Evolutionary conservation across 2,888 invertebrate species (phyloP), one percentile per base, ranked within the genome.

Genomic region (Perdita meconis): DNA sequence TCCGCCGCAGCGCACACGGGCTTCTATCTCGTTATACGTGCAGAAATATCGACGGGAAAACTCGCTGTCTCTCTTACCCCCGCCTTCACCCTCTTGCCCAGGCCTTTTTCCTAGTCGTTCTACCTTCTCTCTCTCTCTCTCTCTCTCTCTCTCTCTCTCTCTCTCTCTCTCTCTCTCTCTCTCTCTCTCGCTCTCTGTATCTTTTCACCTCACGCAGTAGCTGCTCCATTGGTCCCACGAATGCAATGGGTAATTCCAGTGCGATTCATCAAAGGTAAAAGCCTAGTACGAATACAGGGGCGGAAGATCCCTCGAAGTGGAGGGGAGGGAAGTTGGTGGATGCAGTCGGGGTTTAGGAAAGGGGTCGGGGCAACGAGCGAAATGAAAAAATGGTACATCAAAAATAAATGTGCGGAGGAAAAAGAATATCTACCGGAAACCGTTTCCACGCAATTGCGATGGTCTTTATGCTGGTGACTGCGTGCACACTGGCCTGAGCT

Each of bases 181-280:
- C n/a, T n/a, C n/a, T n/a, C n/a, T n/a, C n/a, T n/a, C n/a, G n/a
- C n/a, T n/a, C n/a, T n/a, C 40, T 24, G 26, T 40, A 38, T 77
- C 69, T 53, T 66, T 59, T 53, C 56, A 56, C 65, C 47, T 1
- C 24, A 10, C 36, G 53, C 47, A 22, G 78, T 51, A 56, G 60
- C 78, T 42, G 47, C 40, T 22, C 70, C 70, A 63, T 66, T 78
- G 69, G 65, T 36, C 55, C 26, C 50, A 40, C 69, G 78, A 61
- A 61, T 76, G 78, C 66, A 78, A 70, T 77, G 78, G 66, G 78
- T 78, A 80, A 82, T 83, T 83, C 73, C 55, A 61, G 50, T 67
- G 57, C 72, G 82, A 83, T 83, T 83, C 83, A 78, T 83, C 83
- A 83, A 76, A 84, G 81, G 75, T 81, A 84, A 83, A 83, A 83